Conservation (phyloP, 2,113 vertebrate species). For the Larimichthys crocea region DNA sequence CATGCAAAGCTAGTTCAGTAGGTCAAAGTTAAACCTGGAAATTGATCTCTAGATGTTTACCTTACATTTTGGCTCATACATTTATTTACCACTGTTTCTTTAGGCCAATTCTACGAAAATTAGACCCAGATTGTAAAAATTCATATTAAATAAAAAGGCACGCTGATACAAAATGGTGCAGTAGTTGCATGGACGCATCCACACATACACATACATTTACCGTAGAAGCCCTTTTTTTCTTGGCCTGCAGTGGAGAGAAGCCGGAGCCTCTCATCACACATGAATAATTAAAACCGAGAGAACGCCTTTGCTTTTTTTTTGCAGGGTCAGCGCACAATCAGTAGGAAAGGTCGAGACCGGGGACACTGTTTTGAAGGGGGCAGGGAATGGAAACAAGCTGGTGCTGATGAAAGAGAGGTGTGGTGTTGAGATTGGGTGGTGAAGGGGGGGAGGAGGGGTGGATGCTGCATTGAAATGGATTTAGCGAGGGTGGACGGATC, state of each 20-base stretch:
- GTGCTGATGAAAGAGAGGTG: slow-evolving; percentile 65
- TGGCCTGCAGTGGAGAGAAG: slow-evolving; percentile 57
- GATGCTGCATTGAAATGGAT: slow-evolving; percentile 34
- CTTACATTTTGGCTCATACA: not conserved
- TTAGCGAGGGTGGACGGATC: slow-evolving; percentile 15
- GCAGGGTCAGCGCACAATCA: slow-evolving; percentile 79
- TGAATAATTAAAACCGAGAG: slow-evolving; percentile 83
- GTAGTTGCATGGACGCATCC: not conserved
- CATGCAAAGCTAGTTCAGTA: not conserved
- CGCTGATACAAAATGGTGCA: slow-evolving; percentile 17
- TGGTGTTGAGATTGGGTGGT: slow-evolving; percentile 52
- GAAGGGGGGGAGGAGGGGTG: not conserved
- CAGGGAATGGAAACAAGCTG: slow-evolving; percentile 61
- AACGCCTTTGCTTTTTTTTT: slow-evolving; percentile 69
- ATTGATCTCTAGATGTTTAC: not conserved
- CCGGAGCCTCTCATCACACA: slow-evolving; percentile 70
- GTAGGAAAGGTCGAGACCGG: slow-evolving; percentile 70
- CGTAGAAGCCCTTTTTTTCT: slow-evolving; percentile 44
- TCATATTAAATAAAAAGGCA: not conserved
- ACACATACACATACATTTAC: slow-evolving; percentile 21
- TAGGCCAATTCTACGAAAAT: not conserved
- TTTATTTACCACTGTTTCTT: not conserved
- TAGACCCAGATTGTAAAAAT: not conserved
- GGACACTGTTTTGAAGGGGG: slow-evolving; percentile 55
- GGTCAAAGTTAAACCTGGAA: not conserved